Percentiles rank a stretch among this genome's conserved stretches.
Conservation (phyloP, 1,140 invertebrate genomes). For the Drosophila guanche region DNA sequence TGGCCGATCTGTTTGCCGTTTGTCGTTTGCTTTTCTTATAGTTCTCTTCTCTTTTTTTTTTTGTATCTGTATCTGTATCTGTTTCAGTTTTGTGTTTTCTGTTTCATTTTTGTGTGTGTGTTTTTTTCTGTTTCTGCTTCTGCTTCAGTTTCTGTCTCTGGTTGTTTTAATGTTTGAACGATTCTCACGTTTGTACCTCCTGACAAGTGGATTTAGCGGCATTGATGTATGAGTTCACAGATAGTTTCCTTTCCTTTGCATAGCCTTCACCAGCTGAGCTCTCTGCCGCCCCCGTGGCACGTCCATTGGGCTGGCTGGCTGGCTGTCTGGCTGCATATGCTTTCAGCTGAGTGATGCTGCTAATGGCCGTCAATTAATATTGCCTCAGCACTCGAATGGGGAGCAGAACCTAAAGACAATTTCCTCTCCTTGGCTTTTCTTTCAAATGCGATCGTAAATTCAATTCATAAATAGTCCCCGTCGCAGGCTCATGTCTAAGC, state of each 20-base stretch:
- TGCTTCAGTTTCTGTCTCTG: constrained; percentile 14
- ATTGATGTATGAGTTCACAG: constrained; percentile 78
- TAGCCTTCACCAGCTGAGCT: constrained; percentile 1
- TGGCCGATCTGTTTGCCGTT: constrained; percentile 69
- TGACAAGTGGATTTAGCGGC: constrained; percentile 81
- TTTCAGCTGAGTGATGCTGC: constrained; percentile 74
- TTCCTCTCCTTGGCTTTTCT: constrained; percentile 33
- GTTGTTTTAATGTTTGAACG: constrained; percentile 38
- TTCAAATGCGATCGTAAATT: constrained; percentile 72
- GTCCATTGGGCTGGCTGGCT: neutral
- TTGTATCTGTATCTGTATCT: constrained; percentile 56
- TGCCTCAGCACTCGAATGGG: constrained; percentile 17
- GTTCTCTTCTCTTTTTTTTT: constrained; percentile 23
- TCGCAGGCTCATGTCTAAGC: constrained; percentile 32
- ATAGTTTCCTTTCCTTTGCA: constrained; percentile 61
- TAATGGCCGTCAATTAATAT: constrained; percentile 76
- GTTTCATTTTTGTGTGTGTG: constrained; percentile 27
- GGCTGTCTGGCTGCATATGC: constrained; percentile 43
- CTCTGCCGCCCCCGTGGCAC: neutral
- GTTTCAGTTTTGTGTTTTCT: constrained; percentile 44
- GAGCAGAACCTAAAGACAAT: constrained; percentile 25
- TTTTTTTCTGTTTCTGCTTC: constrained; percentile 49
- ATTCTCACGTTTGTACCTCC: constrained; percentile 77
- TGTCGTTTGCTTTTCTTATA: constrained; percentile 54
- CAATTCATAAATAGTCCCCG: constrained; percentile 57